Conservation (phyloP, 2,888 invertebrate genomes). For the Eristalinus sepulchralis region DNA sequence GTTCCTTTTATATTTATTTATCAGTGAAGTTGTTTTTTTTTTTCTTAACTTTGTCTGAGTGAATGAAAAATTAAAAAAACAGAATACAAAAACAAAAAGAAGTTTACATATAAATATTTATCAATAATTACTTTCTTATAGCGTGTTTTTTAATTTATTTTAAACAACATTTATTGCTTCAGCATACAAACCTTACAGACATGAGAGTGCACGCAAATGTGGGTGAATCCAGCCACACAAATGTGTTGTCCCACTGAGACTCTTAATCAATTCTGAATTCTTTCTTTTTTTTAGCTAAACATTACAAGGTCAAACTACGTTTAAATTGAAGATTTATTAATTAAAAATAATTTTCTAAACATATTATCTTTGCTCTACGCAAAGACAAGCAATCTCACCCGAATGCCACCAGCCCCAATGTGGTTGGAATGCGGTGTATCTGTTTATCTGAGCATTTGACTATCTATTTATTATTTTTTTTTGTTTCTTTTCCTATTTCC, state of each 20-base stretch:
- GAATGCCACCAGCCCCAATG: conserved; percentile 11
- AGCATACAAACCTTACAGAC: conserved; percentile 52
- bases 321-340: conserved; percentile 57
- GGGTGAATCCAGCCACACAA: background rate
- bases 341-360: conserved; percentile 62
- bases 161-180: conserved; percentile 69
- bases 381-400: conserved; percentile 10
- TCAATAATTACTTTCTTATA: conserved; percentile 23
- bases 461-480: too few species aligned
- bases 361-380: background rate
- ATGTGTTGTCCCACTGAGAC: background rate
- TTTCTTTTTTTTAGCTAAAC: conserved; percentile 50
- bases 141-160: conserved; percentile 10
- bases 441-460: conserved; percentile 51
- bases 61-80: background rate
- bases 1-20: conserved; percentile 74
- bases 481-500: conserved; percentile 7
- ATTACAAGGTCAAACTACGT: conserved; percentile 57
- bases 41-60: background rate
- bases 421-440: background rate
- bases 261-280: background rate
- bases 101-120: conserved; percentile 14
- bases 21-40: background rate
- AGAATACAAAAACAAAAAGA: background rate
- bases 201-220: conserved; percentile 32